Evolutionary conservation across 2,888 invertebrate species (phyloP).

Genomic region (Priocnemis perturbator): DNA sequence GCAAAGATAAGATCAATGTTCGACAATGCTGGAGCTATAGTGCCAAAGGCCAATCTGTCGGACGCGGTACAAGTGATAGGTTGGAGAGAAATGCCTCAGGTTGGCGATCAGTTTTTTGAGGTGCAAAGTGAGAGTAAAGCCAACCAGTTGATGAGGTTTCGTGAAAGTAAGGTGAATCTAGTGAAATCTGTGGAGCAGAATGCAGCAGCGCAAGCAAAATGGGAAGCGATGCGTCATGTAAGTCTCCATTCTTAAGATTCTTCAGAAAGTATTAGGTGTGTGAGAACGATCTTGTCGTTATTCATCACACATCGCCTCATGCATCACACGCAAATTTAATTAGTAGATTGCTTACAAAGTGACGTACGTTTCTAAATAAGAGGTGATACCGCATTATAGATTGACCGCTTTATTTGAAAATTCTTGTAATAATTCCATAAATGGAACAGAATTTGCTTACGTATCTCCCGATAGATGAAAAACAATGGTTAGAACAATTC

Average conservation of each 20-base stretch:
- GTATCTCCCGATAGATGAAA: no score
- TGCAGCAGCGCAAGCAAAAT: slow-evolving; percentile 81
- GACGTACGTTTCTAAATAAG: no score
- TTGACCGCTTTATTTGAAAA: no score
- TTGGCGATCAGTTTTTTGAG: slow-evolving; percentile 92
- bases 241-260: slow-evolving; percentile 25
- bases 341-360: no score
- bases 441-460: background rate
- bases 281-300: no score
- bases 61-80: slow-evolving; percentile 91
- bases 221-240: slow-evolving; percentile 79
- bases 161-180: slow-evolving; percentile 79
- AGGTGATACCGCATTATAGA: no score
- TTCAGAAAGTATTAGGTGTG: background rate
- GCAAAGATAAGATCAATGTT: slow-evolving; percentile 89
- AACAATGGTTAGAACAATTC: no score
- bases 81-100: slow-evolving; percentile 92
- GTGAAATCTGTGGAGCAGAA: slow-evolving; percentile 81
- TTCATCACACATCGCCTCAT: no score
- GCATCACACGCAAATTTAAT: no score
- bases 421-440: no score
- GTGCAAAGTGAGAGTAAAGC: slow-evolving; percentile 86
- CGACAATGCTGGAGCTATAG: slow-evolving; percentile 83
- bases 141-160: slow-evolving; percentile 81
- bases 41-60: slow-evolving; percentile 85